Conservation (phyloP, 2,797 vertebrate genomes). For the Dermochelys coriacea region DNA sequence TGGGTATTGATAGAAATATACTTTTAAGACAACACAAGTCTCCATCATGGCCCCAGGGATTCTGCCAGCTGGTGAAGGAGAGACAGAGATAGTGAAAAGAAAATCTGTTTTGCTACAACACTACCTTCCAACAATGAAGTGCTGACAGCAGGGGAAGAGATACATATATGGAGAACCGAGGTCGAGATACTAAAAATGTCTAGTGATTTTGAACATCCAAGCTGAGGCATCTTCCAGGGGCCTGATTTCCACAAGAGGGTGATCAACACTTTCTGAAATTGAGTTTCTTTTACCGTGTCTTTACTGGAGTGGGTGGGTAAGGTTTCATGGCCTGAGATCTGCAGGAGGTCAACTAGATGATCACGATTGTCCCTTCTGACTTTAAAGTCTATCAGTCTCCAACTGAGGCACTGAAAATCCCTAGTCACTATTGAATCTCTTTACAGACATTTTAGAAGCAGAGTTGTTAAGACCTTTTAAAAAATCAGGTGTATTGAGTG, state of each 20-base stretch:
- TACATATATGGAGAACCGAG: background rate
- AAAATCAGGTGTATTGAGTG: background rate
- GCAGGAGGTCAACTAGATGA: background rate
- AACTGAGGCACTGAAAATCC: background rate
- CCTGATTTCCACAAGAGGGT: background rate
- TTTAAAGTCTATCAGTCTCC: background rate
- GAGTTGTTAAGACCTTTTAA: background rate
- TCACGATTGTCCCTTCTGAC: background rate
- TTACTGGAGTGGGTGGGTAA: background rate
- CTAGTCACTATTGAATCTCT: background rate
- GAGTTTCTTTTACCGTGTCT: background rate
- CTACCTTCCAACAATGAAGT: background rate
- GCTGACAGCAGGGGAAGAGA: background rate
- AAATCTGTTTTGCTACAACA: background rate
- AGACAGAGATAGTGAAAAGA: background rate
- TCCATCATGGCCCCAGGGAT: background rate
- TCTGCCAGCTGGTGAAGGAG: background rate
- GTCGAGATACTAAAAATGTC: rapidly evolving
- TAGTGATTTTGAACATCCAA: background rate
- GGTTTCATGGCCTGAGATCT: background rate
- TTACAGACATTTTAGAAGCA: background rate
- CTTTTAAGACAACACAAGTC: background rate
- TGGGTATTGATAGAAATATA: background rate
- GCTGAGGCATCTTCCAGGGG: background rate
- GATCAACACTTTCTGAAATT: background rate